Percentiles rank a stretch among this genome's conserved stretches.
These are phyloP conservation scores for Heliconius eleuchia DNA, from an alignment of 1,140 invertebrate species.

Conservation along the genomic window DNA sequence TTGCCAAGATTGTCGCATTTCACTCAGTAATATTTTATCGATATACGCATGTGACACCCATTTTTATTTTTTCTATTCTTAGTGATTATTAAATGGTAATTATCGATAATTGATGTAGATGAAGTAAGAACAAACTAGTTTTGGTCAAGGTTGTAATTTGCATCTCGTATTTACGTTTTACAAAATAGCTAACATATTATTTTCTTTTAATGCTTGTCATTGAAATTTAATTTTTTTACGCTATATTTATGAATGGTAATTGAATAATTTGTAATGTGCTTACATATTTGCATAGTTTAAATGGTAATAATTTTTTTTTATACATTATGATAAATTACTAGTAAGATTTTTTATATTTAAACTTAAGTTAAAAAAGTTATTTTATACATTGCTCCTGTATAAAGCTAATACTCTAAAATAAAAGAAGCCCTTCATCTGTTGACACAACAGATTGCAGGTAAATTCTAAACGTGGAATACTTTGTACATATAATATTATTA, in stretches of 20 bases:
- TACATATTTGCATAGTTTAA: not conserved
- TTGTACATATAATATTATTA: not conserved
- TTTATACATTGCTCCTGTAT: not conserved
- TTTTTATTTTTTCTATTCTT: constrained; percentile 24
- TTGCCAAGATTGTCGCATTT: constrained; percentile 24
- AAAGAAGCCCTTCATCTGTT: constrained; percentile 9
- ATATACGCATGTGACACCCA: constrained; percentile 27
- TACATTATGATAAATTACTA: too few species aligned
- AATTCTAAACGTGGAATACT: not conserved
- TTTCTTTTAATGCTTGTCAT: constrained; percentile 27
- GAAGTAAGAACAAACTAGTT: constrained; percentile 32
- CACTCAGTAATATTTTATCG: constrained; percentile 29
- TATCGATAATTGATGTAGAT: constrained; percentile 28
- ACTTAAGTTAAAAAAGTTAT: not conserved
- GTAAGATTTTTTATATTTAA: not conserved
- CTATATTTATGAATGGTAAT: not conserved
- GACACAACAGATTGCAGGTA: not conserved
- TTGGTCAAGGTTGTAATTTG: constrained; percentile 33
- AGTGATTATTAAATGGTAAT: constrained; percentile 29
- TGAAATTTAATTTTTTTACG: not conserved
- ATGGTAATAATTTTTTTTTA: not conserved
- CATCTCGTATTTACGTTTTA: constrained; percentile 14
- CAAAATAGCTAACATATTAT: constrained; percentile 23
- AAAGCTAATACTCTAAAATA: constrained; percentile 1
- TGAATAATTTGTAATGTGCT: not conserved